Conservation (phyloP, 1,140 invertebrate species). For the Conus ventricosus region DNA sequence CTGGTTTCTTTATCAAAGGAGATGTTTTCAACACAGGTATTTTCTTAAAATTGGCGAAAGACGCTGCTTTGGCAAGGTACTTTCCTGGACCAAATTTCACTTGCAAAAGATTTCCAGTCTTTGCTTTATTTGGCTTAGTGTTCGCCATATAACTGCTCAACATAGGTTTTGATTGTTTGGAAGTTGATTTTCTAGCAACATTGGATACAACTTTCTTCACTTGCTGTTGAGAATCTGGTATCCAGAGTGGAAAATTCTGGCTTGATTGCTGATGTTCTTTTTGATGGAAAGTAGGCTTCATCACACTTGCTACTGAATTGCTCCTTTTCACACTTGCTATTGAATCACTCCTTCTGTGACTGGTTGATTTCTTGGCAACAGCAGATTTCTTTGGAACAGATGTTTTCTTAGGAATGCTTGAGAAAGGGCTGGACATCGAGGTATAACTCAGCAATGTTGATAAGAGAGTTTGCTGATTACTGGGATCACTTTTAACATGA, state of each 20-base stretch:
- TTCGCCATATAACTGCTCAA: background rate
- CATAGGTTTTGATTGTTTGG: background rate
- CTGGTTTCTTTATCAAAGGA: background rate
- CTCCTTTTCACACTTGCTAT: background rate
- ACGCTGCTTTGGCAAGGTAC: background rate
- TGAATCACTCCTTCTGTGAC: background rate
- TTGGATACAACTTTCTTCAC: background rate
- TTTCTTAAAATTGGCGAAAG: background rate
- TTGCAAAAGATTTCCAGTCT: background rate
- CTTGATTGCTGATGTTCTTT: background rate
- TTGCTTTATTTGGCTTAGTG: background rate
- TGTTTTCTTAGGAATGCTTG: background rate
- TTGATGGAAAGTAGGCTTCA: background rate
- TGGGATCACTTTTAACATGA: background rate
- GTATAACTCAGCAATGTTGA: background rate
- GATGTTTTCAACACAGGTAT: background rate
- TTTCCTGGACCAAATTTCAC: conserved; percentile 9
- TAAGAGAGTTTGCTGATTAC: background rate
- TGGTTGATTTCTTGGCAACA: conserved; percentile 3
- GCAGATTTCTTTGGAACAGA: background rate
- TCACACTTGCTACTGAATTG: background rate
- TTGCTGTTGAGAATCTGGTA: background rate
- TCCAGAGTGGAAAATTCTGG: background rate
- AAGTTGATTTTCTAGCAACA: conserved; percentile 4
- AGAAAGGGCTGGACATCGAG: background rate